Base-by-base conservation (phyloP, 1,140 invertebrate species). In the Oppia nitens region DNA sequence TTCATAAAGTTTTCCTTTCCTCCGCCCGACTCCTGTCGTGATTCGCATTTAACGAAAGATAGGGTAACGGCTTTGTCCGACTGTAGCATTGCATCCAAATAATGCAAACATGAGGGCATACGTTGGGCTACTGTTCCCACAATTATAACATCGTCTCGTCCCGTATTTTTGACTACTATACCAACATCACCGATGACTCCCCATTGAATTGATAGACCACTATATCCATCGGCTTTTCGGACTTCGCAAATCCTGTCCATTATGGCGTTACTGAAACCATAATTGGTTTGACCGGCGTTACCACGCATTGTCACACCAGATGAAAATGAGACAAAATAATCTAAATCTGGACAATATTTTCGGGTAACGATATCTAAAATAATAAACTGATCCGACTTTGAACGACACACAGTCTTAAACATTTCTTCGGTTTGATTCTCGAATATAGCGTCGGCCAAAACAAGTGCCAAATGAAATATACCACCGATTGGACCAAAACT, bases 171-270 rank as follows among this genome's bases (percentile, higher is more conserved):
- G 60, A 87, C 68, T 54, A 96, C 79, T 24, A 97, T 74, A 59
- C 93, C 94, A 23, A 97, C 94, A 72, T 98, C 93, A 62, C 90
- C 93, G 66, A 98, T 88, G 47, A 91, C 91, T 64, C 94, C 94
- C 92, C 93, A 98, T 71, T 98, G 93, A 63, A 98, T 88, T 25
- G 92, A 88, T 20, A 93, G 66, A 61, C 73, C 77, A 67, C 68
- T 84, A 32, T 90, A 67, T 6, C 77, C 87, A 67, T 81, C 80
- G 48, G 63, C 56, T 45, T 67, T 64, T 61, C 77, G 67, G 40
- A 69, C 62, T 63, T 78, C 75, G 50, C 76, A 74, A n/a, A 77
- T 83, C 55, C 91, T 79, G 72, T 96, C 93, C 89, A 95, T 96
- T 3, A 83, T 82, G 0, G 90, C 93, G 73, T 98, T 98, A 23